Percentiles rank a stretch among this genome's conserved stretches.
Evolutionary conservation across 2,113 vertebrate genomes (phyloP).

Genomic region (Australoheros scitulus): DNA sequence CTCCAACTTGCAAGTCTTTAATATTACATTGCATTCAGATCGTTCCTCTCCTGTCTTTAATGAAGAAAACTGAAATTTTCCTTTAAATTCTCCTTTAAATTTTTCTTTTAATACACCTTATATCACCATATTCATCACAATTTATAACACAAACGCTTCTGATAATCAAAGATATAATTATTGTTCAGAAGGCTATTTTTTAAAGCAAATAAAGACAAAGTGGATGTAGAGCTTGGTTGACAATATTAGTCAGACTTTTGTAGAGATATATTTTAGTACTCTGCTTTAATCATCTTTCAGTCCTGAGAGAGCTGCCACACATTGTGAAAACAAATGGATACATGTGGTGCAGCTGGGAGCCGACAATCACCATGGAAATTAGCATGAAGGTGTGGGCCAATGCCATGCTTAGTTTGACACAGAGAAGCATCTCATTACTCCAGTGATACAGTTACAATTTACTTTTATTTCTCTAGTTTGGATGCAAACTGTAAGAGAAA

Average conservation of each 20-base stretch:
- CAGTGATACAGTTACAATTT: not conserved
- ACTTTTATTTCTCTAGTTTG: not conserved
- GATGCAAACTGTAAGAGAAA: slow-evolving; percentile 14
- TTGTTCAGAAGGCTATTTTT: not conserved
- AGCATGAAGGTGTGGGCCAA: not conserved
- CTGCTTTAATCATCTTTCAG: slow-evolving; percentile 3
- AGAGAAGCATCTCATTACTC: not conserved
- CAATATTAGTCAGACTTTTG: not conserved
- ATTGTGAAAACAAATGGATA: slow-evolving; percentile 11
- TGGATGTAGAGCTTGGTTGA: not conserved
- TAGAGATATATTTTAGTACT: not conserved
- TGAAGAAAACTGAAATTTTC: no score
- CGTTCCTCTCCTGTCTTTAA: no score
- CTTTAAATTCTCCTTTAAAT: no score
- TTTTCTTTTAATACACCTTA: not conserved
- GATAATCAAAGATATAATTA: not conserved
- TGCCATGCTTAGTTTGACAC: slow-evolving; percentile 31
- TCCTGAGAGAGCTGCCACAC: not conserved
- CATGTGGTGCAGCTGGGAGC: slow-evolving; percentile 6
- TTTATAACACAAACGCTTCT: not conserved
- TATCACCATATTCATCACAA: not conserved
- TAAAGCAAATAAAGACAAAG: not conserved
- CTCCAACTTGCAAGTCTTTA: no score
- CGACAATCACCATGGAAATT: slow-evolving; percentile 9
- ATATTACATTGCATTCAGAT: no score